These are phyloP conservation scores for Megalonaias nervosa DNA, from an alignment of 1,140 invertebrate genomes.

Conservation along the genomic window DNA sequence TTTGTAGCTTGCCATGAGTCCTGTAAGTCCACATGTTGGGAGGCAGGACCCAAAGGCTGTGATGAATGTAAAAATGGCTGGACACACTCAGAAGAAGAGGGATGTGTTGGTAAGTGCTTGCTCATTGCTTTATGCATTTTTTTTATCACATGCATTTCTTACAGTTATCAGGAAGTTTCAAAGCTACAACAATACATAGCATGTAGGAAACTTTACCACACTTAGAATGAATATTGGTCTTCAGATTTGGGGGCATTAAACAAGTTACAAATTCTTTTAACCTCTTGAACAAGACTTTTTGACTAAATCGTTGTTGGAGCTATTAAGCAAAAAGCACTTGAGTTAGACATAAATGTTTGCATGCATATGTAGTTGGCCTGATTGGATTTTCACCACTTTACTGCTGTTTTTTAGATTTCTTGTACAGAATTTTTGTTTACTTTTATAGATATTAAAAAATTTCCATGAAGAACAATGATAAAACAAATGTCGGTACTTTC, in stretches of 20 bases:
- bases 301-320: too few species aligned
- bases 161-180: background rate
- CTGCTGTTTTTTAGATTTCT: too few species aligned
- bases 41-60: slow-evolving; percentile 86
- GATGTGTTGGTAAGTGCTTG: slow-evolving; percentile 77
- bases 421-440: too few species aligned
- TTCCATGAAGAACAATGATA: too few species aligned
- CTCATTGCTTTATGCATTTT: background rate
- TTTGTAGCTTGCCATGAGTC: slow-evolving; percentile 83
- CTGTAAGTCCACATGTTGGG: slow-evolving; percentile 86
- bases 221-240: background rate
- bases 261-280: too few species aligned
- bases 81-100: slow-evolving; percentile 81
- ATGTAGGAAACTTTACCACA: background rate
- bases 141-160: background rate
- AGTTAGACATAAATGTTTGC: too few species aligned
- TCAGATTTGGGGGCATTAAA: background rate
- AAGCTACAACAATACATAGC: background rate
- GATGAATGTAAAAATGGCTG: slow-evolving; percentile 88
- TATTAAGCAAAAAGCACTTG: too few species aligned
- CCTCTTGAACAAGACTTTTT: too few species aligned
- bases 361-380: too few species aligned
- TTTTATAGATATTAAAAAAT: too few species aligned
- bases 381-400: too few species aligned
- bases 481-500: too few species aligned